Evolutionary conservation across 2,888 invertebrate genomes (phyloP).

Genomic region (Trachelus iudaicus): DNA sequence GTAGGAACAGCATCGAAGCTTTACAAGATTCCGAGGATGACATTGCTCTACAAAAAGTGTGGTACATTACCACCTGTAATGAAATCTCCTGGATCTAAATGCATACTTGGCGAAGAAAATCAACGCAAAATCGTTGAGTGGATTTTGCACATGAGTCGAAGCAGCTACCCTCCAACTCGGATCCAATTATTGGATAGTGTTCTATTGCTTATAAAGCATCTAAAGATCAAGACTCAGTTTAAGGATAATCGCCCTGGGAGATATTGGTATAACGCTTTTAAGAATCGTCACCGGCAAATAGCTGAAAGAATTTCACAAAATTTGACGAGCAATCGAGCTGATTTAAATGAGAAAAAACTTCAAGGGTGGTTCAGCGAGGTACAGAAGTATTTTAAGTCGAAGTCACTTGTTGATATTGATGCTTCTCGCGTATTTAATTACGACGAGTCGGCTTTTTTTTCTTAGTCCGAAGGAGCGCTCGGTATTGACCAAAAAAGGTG

Average conservation of each 20-base stretch:
- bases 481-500: slow-evolving; percentile 37
- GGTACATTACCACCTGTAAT: too few relatives aligned
- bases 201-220: slow-evolving; percentile 22
- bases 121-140: slow-evolving; percentile 32
- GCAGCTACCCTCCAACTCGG: slow-evolving; percentile 31
- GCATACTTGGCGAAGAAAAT: slow-evolving; percentile 29
- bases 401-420: slow-evolving; percentile 29
- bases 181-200: slow-evolving; percentile 32
- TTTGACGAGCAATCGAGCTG: neutral
- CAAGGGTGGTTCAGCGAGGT: slow-evolving; percentile 47
- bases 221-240: slow-evolving; percentile 20
- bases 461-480: slow-evolving; percentile 41
- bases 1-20: too few relatives aligned
- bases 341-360: slow-evolving; percentile 28
- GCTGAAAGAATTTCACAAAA: slow-evolving; percentile 25
- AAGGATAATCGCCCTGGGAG: slow-evolving; percentile 22
- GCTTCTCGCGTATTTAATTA: slow-evolving; percentile 40
- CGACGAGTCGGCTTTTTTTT: slow-evolving; percentile 45
- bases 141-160: slow-evolving; percentile 25
- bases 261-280: slow-evolving; percentile 53
- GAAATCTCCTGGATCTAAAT: slow-evolving; percentile 24
- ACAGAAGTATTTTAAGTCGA: slow-evolving; percentile 38
- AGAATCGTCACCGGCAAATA: slow-evolving; percentile 49
- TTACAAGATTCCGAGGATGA: slow-evolving; percentile 24
- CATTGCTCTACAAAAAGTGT: slow-evolving; percentile 26